phyloP scores from a whole-genome alignment of 64 coral and sea anemone species.

The Cladopsammia gracilis region DNA sequence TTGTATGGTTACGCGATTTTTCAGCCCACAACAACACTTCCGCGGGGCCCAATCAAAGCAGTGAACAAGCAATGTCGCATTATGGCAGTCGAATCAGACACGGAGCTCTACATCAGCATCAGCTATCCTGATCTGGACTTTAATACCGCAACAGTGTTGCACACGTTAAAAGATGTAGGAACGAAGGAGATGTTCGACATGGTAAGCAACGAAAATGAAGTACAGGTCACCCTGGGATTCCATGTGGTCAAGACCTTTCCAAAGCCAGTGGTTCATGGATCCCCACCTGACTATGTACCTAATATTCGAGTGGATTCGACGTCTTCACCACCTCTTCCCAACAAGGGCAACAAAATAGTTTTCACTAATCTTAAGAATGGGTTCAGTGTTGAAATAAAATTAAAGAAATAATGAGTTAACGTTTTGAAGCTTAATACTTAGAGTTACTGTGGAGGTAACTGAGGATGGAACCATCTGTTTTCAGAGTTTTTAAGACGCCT shows the following conservation, averaged over 20 bases:
- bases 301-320: not conserved
- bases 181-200: not conserved
- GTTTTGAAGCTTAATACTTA: no score
- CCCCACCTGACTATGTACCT: not conserved
- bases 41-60: not conserved
- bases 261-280: not conserved
- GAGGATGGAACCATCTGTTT: no score
- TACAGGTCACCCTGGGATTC: not conserved
- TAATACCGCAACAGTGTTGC: not conserved
- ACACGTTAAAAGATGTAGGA: not conserved
- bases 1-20: not conserved
- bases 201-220: not conserved
- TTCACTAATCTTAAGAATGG: not conserved
- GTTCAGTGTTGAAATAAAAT: not conserved
- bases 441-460: no score
- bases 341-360: not conserved
- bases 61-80: not conserved
- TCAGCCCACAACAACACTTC: not conserved
- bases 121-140: constrained; percentile 1
- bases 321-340: not conserved
- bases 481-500: no score
- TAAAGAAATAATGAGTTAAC: not conserved
- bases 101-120: not conserved
- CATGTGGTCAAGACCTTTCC: not conserved
- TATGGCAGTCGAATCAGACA: not conserved